Conservation (phyloP, 2,888 invertebrate genomes). For the Caradrina clavipalpis region DNA sequence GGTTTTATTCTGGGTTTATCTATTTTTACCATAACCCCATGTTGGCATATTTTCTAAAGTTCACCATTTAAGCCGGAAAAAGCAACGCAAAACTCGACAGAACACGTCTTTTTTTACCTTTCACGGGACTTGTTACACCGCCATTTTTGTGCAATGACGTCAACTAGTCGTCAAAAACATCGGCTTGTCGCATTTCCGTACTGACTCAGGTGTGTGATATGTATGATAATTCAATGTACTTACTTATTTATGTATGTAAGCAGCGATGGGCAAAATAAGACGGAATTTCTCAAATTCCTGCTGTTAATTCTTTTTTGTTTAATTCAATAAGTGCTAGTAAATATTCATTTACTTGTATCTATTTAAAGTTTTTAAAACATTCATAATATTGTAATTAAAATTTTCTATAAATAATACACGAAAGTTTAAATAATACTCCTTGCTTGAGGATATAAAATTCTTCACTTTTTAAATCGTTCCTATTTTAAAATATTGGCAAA, state of each 20-base stretch:
- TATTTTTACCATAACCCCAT: neutral
- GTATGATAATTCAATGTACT: conserved; percentile 36
- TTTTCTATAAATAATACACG: neutral
- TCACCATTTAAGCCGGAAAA: conserved; percentile 2
- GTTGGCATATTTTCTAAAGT: neutral
- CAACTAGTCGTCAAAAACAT: conserved; percentile 23
- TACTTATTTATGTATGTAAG: conserved; percentile 1
- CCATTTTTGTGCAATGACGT: conserved; percentile 41
- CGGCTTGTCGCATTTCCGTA: conserved; percentile 40
- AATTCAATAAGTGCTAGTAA: conserved; percentile 13
- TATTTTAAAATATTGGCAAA: neutral
- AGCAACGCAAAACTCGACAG: neutral
- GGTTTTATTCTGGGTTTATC: neutral
- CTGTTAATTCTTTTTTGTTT: conserved; percentile 15
- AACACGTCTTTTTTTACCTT: neutral
- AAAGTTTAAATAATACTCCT: neutral
- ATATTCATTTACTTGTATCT: conserved; percentile 2
- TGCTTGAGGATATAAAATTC: neutral
- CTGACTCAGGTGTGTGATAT: conserved; percentile 42
- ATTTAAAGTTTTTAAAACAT: neutral
- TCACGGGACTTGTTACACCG: conserved; percentile 1
- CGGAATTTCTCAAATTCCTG: conserved; percentile 29
- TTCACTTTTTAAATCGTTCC: neutral
- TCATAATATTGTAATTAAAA: conserved; percentile 3
- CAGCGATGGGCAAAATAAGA: conserved; percentile 29